These are phyloP conservation scores for Marcusenius ussheri DNA, from an alignment of 2,113 vertebrate genomes.

Conservation along the genomic window DNA sequence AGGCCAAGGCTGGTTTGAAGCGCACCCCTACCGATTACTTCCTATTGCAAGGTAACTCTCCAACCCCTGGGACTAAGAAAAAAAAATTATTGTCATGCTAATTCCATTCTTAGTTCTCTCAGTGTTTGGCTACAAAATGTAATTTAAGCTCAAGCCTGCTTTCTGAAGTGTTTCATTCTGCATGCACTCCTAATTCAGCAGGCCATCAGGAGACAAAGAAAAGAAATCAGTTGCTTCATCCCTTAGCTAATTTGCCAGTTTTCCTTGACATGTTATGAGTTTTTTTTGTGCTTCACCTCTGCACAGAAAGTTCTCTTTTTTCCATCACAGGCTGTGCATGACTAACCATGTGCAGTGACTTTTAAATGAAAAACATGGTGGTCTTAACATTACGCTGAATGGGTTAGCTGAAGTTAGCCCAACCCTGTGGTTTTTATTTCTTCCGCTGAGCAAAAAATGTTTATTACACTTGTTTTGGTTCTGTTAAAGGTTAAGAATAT, in stretches of 20 bases:
- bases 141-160: not conserved
- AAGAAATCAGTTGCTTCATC: not conserved
- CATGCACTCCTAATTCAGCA: not conserved
- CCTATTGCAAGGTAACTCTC: slow-evolving; percentile 71
- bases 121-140: not conserved
- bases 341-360: slow-evolving; percentile 56
- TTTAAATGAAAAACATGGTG: slow-evolving; percentile 31
- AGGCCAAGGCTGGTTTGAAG: slow-evolving; percentile 66
- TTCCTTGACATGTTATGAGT: not conserved
- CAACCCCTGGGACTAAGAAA: not conserved
- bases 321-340: slow-evolving; percentile 59
- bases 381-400: not conserved
- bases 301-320: slow-evolving; percentile 38
- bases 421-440: slow-evolving; percentile 3
- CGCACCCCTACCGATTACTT: slow-evolving; percentile 76
- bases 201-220: not conserved
- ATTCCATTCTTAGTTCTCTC: not conserved
- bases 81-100: not conserved
- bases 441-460: slow-evolving; percentile 38
- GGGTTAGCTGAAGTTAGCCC: not conserved
- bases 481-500: slow-evolving; percentile 29
- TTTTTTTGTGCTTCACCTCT: slow-evolving; percentile 29
- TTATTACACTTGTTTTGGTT: slow-evolving; percentile 35
- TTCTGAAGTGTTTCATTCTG: not conserved
- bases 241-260: not conserved